Conservation (phyloP, 2,888 invertebrate genomes). For the Drosophila subquinaria region DNA sequence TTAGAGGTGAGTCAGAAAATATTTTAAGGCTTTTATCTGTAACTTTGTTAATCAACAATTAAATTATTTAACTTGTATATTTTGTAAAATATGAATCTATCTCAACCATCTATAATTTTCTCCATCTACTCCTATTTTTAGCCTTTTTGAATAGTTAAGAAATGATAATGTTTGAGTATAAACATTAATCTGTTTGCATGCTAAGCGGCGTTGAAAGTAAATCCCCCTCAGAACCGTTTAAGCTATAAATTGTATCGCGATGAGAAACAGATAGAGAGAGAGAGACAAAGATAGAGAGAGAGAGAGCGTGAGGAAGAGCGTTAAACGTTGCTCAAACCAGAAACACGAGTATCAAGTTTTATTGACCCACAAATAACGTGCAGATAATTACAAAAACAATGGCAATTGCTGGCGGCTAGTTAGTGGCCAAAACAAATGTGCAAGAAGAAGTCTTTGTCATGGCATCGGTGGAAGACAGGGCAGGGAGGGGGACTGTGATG, state of each 20-base stretch:
- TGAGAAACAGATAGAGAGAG: constrained; percentile 1
- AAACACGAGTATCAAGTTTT: constrained; percentile 73
- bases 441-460: constrained; percentile 39
- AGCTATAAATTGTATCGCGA: constrained; percentile 64
- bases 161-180: constrained; percentile 20
- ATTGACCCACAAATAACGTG: constrained; percentile 81
- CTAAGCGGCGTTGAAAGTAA: constrained; percentile 68
- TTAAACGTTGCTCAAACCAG: constrained; percentile 57
- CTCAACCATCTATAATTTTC: too few species aligned
- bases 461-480: constrained; percentile 4
- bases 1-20: neutral
- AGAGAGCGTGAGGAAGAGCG: constrained; percentile 19
- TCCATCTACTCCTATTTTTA: neutral
- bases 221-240: constrained; percentile 36
- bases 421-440: constrained; percentile 67
- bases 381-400: constrained; percentile 80
- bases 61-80: too few species aligned
- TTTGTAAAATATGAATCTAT: too few species aligned
- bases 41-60: too few species aligned
- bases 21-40: too few species aligned
- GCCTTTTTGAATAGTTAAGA: neutral
- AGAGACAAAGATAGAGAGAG: neutral
- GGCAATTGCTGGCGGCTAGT: constrained; percentile 61
- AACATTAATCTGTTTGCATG: constrained; percentile 66
- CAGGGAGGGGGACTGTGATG: constrained; percentile 21